Evolutionary conservation across 2,113 vertebrate species (phyloP), one percentile per base, ranked within the genome.

Genomic region (Miniopterus natalensis): DNA sequence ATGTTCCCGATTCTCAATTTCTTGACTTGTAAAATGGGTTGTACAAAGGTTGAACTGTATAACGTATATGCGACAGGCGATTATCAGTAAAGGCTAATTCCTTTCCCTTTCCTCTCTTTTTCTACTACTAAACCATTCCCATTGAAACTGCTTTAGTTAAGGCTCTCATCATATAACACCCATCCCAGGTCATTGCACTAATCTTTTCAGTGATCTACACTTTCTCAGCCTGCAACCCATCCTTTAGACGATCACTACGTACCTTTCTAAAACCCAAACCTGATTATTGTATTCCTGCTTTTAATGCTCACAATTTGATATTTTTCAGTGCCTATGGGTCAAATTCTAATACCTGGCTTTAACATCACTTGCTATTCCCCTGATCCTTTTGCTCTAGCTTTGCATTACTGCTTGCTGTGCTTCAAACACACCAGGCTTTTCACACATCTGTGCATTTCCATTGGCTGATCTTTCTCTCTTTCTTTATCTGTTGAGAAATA

Each of bases 401-500:
- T 25, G 47, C 10, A n/a, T 70, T 29, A 29, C 5, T 49, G 40
- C 40, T 73, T 93, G 59, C 5, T 14, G 2, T 90, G 45, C 15
- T 14, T 95, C 47, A 90, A 71, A 73, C 55, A 57, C 18, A 89
- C 9, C 3, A 87, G 31, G 31, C 9, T 81, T 74, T 70, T 57
- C 36, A 84, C 31, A 55, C 23, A n/a, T 79, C 13, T 65, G 27
- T 61, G 7, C 65, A 84, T 84, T 80, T 78, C 2, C 40, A 80
- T 36, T 86, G 49, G 31, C 18, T 80, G 23, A 29, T 90, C 27
- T 47, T 49, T 93, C 8, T 53, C 70, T 36, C 6, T 7, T 53
- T 88, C 45, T 80, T 73, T 84, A 14, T 53, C 42, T 89, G n/a
- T 65, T 25, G 27, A 84, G 36, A 95, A 88, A 31, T 36, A 92